Conservation (phyloP, 2,888 invertebrate species). For the Agrochola lota region DNA sequence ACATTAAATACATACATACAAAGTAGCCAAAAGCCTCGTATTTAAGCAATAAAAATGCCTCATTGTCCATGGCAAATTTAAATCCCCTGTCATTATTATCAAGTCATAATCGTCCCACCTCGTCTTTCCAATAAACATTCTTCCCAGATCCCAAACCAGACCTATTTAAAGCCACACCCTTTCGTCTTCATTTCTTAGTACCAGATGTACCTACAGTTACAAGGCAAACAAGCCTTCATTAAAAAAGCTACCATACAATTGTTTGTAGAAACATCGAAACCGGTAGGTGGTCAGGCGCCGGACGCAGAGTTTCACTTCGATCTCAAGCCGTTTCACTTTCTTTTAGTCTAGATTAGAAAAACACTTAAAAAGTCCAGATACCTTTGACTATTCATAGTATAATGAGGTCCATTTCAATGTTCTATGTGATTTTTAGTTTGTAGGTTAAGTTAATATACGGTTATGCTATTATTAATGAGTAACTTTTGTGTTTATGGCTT, state of each 20-base stretch:
- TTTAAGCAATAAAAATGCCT: too few species aligned
- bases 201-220: neutral
- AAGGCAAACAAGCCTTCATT: conserved; percentile 35
- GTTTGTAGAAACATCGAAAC: conserved; percentile 32
- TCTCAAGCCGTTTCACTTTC: conserved; percentile 58
- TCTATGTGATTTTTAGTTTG: conserved; percentile 12
- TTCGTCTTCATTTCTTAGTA: conserved; percentile 6
- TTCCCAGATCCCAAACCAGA: neutral
- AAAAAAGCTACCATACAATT: conserved; percentile 38
- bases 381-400: neutral
- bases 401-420: neutral
- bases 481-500: conserved; percentile 2
- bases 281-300: conserved; percentile 37
- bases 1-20: too few species aligned
- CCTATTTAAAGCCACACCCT: conserved; percentile 11
- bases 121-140: neutral
- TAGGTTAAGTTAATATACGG: conserved; percentile 23
- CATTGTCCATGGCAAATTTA: neutral
- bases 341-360: conserved; percentile 49
- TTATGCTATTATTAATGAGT: neutral
- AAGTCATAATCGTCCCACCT: neutral
- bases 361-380: conserved; percentile 17
- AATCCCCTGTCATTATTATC: neutral
- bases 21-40: too few species aligned
- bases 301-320: conserved; percentile 53